Percentiles rank a stretch among this genome's conserved stretches.
Evolutionary conservation across 2,113 vertebrate species (phyloP).

Genomic region (Calonectris borealis): DNA sequence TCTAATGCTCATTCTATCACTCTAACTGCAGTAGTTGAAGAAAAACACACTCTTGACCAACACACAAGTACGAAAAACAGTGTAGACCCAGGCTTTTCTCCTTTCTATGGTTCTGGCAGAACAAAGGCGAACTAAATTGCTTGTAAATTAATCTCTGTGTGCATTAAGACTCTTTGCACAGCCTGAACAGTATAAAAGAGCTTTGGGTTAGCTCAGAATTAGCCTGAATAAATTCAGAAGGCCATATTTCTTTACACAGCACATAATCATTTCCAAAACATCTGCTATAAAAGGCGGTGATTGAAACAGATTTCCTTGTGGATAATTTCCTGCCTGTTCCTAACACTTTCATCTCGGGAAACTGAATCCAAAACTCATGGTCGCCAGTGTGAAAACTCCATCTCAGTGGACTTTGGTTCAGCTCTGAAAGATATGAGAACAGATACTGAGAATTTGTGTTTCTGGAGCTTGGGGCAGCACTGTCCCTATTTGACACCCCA

Average conservation of each 20-base stretch:
- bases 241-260: not conserved
- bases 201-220: not conserved
- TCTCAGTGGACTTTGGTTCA: not conserved
- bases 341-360: not conserved
- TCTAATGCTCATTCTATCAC: not conserved
- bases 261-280: constrained; percentile 24
- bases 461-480: not conserved
- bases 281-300: not conserved
- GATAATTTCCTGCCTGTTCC: constrained; percentile 4
- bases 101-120: not conserved
- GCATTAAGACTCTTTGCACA: not conserved
- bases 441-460: not conserved
- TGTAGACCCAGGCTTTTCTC: not conserved
- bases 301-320: constrained; percentile 1
- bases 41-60: not conserved
- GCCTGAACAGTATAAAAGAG: not conserved
- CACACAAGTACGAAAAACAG: not conserved
- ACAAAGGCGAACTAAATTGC: not conserved
- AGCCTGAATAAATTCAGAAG: constrained; percentile 2
- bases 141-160: constrained; percentile 5
- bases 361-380: not conserved
- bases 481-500: not conserved
- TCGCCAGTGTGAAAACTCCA: not conserved
- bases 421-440: not conserved
- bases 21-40: not conserved